Evolutionary conservation across 2,797 vertebrate genomes (phyloP).

Genomic region (Spea hammondii): DNA sequence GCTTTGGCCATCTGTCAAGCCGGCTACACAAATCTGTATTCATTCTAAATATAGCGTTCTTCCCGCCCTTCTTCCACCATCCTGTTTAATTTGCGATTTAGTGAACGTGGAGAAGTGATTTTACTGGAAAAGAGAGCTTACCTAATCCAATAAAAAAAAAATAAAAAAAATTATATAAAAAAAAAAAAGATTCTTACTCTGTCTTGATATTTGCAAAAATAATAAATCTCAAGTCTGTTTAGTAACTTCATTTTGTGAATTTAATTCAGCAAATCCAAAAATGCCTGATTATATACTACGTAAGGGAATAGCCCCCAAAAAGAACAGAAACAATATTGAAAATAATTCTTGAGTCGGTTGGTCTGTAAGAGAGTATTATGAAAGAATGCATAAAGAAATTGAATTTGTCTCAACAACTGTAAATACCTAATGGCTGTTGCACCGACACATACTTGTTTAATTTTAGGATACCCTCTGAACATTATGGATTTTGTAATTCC

Average conservation of each 20-base stretch:
- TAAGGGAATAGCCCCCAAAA: too few species aligned
- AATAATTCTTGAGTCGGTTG: too few species aligned
- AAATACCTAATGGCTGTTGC: too few species aligned
- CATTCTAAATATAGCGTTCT: conserved; percentile 41
- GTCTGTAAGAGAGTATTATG: too few species aligned
- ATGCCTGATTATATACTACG: too few species aligned
- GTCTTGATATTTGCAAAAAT: conserved; percentile 1
- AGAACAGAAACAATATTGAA: too few species aligned
- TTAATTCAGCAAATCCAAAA: not conserved
- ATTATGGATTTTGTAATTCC: too few species aligned
- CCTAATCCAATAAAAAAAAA: conserved; percentile 17
- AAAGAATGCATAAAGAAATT: too few species aligned
- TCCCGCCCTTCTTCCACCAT: conserved; percentile 35
- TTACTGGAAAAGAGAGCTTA: conserved; percentile 27
- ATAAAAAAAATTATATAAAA: not conserved
- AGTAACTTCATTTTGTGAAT: not conserved
- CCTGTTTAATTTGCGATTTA: conserved; percentile 31
- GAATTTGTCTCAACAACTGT: too few species aligned
- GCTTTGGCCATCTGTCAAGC: conserved; percentile 30
- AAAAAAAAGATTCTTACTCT: conserved; percentile 1
- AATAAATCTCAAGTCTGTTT: conserved; percentile 5
- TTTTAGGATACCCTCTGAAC: too few species aligned
- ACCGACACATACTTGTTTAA: too few species aligned
- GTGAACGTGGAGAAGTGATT: not conserved
- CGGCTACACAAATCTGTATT: conserved; percentile 39